Conservation (phyloP, 1,140 invertebrate genomes). For the Ylistrum balloti region DNA sequence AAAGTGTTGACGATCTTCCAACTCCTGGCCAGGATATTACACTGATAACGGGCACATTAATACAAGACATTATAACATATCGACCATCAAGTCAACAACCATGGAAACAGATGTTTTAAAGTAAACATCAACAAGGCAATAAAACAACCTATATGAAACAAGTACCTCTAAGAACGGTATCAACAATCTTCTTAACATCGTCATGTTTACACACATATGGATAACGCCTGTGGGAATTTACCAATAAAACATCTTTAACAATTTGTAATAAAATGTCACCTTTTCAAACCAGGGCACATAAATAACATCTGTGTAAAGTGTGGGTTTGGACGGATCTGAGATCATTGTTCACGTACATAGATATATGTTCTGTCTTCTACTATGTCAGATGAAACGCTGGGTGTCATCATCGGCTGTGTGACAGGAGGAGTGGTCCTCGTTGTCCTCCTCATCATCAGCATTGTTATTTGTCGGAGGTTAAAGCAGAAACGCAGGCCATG, state of each 20-base stretch:
- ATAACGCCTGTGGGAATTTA: too few species aligned
- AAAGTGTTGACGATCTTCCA: not conserved
- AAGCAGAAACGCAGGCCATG: slow-evolving; percentile 59
- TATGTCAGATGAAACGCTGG: slow-evolving; percentile 57
- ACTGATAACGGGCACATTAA: not conserved
- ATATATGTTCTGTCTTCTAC: not conserved
- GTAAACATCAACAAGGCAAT: too few species aligned
- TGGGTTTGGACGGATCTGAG: too few species aligned
- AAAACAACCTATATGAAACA: not conserved
- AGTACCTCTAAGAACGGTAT: too few species aligned
- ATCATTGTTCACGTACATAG: too few species aligned
- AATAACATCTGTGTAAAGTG: too few species aligned
- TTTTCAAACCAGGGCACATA: too few species aligned
- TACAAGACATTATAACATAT: not conserved
- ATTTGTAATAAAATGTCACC: not conserved
- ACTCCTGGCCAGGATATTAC: not conserved
- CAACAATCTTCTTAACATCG: too few species aligned
- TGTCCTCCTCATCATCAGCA: slow-evolving; percentile 57
- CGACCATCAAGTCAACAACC: not conserved
- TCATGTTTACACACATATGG: too few species aligned
- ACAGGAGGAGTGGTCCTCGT: slow-evolving; percentile 57
- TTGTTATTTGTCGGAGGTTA: slow-evolving; percentile 50
- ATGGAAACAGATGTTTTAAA: not conserved
- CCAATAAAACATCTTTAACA: too few species aligned
- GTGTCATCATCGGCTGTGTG: slow-evolving; percentile 58